These are phyloP conservation scores for Tiliacea aurago DNA, from an alignment of 2,888 invertebrate genomes.

Conservation along the genomic window DNA sequence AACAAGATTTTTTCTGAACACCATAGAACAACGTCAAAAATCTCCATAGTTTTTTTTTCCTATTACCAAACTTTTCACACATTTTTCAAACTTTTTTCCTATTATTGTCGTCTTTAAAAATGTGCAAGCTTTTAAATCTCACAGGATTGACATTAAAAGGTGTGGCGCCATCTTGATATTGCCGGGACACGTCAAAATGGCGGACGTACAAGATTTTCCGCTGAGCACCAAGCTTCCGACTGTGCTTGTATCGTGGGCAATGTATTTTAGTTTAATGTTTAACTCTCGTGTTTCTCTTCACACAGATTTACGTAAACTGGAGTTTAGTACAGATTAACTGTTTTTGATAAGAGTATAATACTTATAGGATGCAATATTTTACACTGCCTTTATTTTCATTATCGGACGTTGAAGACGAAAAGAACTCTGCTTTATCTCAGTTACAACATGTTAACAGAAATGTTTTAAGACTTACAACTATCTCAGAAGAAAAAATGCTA, in stretches of 20 bases:
- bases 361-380: not conserved
- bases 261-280: slow-evolving; percentile 34
- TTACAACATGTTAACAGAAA: not conserved
- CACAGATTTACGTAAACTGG: slow-evolving; percentile 12
- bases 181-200: slow-evolving; percentile 67
- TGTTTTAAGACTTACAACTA: not conserved
- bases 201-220: slow-evolving; percentile 66
- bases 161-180: slow-evolving; percentile 70
- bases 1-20: not conserved
- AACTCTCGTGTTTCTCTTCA: not conserved
- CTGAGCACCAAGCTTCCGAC: slow-evolving; percentile 68
- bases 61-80: too few species aligned
- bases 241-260: slow-evolving; percentile 4
- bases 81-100: too few species aligned
- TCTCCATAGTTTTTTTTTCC: not conserved
- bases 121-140: not conserved
- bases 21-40: not conserved
- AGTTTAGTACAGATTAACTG: not conserved
- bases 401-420: not conserved
- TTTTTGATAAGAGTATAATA: not conserved
- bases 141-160: slow-evolving; percentile 35
- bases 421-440: not conserved
- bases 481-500: not conserved
- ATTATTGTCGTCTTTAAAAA: not conserved
- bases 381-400: not conserved